These are phyloP conservation scores for Platanista minor DNA, from an alignment of 2,113 vertebrate genomes.

Conservation along the genomic window DNA sequence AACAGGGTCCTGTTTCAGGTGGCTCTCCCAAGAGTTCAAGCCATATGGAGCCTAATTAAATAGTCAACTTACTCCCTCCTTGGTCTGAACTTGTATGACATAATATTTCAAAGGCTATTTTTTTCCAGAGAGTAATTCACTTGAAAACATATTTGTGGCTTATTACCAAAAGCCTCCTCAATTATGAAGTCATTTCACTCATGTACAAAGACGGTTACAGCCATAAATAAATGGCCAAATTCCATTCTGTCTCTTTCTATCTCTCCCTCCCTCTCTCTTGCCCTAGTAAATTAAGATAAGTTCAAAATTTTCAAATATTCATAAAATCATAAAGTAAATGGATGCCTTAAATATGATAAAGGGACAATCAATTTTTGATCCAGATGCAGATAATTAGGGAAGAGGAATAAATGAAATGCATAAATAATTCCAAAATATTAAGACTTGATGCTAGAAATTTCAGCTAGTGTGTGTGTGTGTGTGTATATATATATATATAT, in stretches of 20 bases:
- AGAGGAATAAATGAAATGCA: neutral
- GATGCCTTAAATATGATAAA: neutral
- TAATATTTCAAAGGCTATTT: neutral
- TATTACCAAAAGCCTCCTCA: neutral
- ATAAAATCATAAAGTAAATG: constrained; percentile 16
- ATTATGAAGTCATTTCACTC: neutral
- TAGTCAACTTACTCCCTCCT: neutral
- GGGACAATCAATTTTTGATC: neutral
- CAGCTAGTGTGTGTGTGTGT: neutral
- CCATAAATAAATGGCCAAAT: neutral
- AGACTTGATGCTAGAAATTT: neutral
- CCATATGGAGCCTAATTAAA: neutral
- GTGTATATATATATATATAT: neutral
- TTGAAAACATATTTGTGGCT: neutral
- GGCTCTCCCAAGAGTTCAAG: constrained; percentile 26
- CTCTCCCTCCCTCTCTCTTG: neutral
- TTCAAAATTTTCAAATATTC: neutral
- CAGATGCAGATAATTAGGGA: neutral
- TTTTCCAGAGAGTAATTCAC: neutral
- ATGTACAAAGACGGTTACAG: neutral
- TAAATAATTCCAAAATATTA: neutral
- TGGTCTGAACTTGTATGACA: neutral
- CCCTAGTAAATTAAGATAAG: neutral
- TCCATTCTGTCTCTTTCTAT: neutral
- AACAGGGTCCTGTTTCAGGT: neutral